phyloP scores from a whole-genome alignment of 2,113 vertebrate species.

The Oceanites oceanicus region DNA sequence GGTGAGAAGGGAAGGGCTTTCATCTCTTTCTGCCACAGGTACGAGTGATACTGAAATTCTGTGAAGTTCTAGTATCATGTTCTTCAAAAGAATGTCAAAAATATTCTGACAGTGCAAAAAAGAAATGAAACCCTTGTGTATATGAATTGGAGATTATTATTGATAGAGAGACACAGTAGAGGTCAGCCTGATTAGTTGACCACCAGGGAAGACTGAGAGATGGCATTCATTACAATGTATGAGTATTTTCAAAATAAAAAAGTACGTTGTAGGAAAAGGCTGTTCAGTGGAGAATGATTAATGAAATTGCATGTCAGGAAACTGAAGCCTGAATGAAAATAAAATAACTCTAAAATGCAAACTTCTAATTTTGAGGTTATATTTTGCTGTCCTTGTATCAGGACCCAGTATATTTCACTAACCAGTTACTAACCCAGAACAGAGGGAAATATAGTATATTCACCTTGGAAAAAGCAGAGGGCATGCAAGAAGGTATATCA shows the following conservation, averaged over 20 bases:
- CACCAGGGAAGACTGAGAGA: not conserved
- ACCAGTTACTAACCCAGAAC: not conserved
- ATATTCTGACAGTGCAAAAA: not conserved
- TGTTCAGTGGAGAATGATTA: not conserved
- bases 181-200: not conserved
- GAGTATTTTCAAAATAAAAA: not conserved
- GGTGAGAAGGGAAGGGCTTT: not conserved
- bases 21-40: not conserved
- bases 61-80: not conserved
- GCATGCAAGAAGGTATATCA: not conserved
- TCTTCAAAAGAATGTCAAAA: conserved; percentile 17
- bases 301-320: not conserved
- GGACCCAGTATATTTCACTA: not conserved
- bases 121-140: not conserved
- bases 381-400: not conserved
- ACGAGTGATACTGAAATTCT: not conserved
- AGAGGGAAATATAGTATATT: not conserved
- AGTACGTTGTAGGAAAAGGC: not conserved
- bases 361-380: not conserved
- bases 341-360: not conserved
- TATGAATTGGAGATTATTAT: not conserved
- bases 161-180: not conserved
- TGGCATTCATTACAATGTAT: not conserved
- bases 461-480: not conserved
- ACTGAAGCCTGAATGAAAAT: not conserved